Percentiles rank a stretch among this genome's conserved stretches.
Conservation (phyloP, 1,140 invertebrate species). For the Heliconius hewitsoni region DNA sequence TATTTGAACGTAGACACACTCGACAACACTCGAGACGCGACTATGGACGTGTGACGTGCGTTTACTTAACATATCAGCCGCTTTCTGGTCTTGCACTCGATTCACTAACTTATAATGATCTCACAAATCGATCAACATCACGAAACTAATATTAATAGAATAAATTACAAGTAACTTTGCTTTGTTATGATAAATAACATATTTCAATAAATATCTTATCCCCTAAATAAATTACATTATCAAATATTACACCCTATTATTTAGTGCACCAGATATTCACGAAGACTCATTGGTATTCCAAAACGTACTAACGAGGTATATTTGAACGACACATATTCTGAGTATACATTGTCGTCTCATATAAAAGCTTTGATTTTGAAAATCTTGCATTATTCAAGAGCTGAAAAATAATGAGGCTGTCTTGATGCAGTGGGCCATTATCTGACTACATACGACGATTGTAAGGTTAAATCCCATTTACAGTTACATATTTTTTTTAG, state of each 20-base stretch:
- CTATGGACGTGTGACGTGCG: too few species aligned
- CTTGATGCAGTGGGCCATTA: not conserved
- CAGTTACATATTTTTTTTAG: too few species aligned
- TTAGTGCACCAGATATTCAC: not conserved
- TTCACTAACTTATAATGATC: too few species aligned
- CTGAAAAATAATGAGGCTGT: not conserved
- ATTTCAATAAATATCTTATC: not conserved
- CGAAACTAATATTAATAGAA: too few species aligned
- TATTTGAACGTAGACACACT: too few species aligned
- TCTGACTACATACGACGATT: not conserved
- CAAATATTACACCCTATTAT: not conserved
- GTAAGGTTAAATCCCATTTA: too few species aligned
- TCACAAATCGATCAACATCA: too few species aligned
- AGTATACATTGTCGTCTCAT: constrained; percentile 10
- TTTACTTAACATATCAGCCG: too few species aligned
- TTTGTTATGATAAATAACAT: too few species aligned
- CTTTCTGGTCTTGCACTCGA: too few species aligned
- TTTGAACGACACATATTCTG: constrained; percentile 14
- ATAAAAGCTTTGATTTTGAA: constrained; percentile 7
- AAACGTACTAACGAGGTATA: constrained; percentile 11
- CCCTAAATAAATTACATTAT: not conserved
- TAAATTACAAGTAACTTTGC: too few species aligned
- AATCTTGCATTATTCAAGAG: constrained; percentile 11
- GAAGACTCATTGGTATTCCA: constrained; percentile 6
- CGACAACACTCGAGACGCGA: too few species aligned